These are phyloP conservation scores for Theocolax elegans DNA, from an alignment of 1,140 invertebrate species.

Conservation along the genomic window DNA sequence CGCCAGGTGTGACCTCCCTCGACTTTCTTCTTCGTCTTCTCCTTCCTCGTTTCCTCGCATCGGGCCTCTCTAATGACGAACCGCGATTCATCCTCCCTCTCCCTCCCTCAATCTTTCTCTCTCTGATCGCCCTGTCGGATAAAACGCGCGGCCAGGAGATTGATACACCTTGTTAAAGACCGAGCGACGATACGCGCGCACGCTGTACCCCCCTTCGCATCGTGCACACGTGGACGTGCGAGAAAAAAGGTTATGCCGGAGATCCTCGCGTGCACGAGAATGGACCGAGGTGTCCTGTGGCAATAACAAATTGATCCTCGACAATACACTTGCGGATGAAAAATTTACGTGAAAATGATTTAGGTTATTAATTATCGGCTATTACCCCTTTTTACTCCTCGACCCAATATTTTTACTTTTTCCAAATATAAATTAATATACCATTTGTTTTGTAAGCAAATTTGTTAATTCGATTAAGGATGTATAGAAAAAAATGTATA, in stretches of 20 bases:
- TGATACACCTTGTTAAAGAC: constrained; percentile 56
- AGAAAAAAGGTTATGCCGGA: too few species aligned
- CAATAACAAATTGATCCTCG: background rate
- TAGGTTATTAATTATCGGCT: background rate
- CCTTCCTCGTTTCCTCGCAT: background rate
- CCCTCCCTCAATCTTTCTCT: too few species aligned
- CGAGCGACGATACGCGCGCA: constrained; percentile 37
- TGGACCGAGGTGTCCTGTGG: background rate
- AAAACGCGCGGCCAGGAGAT: constrained; percentile 38
- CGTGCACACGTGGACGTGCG: too few species aligned
- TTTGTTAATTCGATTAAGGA: too few species aligned
- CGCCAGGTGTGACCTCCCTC: constrained; percentile 63
- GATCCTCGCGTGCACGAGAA: background rate
- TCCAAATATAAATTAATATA: too few species aligned
- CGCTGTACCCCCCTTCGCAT: too few species aligned
- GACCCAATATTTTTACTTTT: too few species aligned
- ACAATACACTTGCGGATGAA: background rate
- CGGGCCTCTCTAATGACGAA: constrained; percentile 56
- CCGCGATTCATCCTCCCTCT: too few species aligned
- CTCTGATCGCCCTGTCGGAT: constrained; percentile 44
- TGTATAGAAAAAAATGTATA: too few species aligned
- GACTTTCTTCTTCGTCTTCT: constrained; percentile 22
- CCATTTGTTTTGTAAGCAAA: too few species aligned
- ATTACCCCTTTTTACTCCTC: too few species aligned
- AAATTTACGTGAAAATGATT: constrained; percentile 20